A percentile compares a stretch with the other conserved stretches of the same genome.
These are phyloP conservation scores for Psephotus haematonotus DNA, from an alignment of 2,113 vertebrate species.

Conservation along the genomic window DNA sequence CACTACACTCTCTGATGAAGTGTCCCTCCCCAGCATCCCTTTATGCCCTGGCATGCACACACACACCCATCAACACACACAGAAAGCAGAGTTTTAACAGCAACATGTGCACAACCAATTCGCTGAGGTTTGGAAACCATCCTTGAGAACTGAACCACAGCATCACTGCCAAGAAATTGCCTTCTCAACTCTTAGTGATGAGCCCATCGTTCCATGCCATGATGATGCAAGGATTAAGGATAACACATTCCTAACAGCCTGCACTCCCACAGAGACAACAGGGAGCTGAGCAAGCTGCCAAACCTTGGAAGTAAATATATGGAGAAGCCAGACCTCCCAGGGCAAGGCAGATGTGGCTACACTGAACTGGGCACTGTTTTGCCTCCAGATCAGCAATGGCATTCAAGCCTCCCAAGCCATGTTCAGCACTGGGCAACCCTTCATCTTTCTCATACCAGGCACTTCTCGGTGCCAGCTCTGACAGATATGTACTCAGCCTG, in stretches of 20 bases:
- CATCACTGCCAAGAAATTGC: fast-evolving
- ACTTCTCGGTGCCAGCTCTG: not conserved
- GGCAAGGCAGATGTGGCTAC: not conserved
- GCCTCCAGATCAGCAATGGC: not conserved
- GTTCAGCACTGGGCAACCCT: not conserved
- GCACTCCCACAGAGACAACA: not conserved
- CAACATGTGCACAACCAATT: not conserved
- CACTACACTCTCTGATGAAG: too few relatives aligned
- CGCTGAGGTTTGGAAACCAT: not conserved
- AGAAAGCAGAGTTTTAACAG: not conserved
- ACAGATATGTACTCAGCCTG: not conserved
- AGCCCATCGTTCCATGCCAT: not conserved
- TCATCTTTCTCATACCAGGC: not conserved
- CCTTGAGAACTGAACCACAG: not conserved
- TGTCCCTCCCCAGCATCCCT: too few relatives aligned
- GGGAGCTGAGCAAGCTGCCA: not conserved
- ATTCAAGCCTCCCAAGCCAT: not conserved
- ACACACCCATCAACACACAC: fast-evolving
- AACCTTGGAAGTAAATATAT: not conserved
- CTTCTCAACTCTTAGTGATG: not conserved
- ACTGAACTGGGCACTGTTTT: not conserved
- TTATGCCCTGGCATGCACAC: fast-evolving
- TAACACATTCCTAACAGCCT: not conserved
- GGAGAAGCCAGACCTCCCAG: not conserved
- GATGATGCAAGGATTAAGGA: not conserved